phyloP scores from a whole-genome alignment of 2,113 vertebrate genomes.

The Porphyrio hochstetteri region DNA sequence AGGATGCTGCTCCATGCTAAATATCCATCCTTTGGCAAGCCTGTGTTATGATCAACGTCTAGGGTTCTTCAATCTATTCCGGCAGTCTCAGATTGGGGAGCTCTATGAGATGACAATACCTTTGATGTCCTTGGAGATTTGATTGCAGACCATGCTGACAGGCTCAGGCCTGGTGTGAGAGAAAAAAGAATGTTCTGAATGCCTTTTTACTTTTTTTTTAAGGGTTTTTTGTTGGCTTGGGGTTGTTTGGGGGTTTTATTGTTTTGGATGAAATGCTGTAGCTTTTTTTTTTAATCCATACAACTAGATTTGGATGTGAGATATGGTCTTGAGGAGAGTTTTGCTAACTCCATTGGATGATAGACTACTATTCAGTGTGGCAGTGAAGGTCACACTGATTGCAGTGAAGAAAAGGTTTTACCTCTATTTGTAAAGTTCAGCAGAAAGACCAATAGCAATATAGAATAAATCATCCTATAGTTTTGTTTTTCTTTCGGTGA shows the following conservation, averaged over 20 bases:
- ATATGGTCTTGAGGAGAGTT: not conserved
- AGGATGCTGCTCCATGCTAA: conserved; percentile 50
- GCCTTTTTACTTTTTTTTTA: not conserved
- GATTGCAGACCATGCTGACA: not conserved
- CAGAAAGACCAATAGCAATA: not conserved
- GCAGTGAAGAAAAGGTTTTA: not conserved
- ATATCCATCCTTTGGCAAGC: conserved; percentile 7
- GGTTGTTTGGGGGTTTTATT: not conserved
- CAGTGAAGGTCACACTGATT: not conserved
- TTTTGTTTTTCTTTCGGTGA: not conserved
- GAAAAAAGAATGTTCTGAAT: not conserved
- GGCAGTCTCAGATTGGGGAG: not conserved
- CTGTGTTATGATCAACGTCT: not conserved
- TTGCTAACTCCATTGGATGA: not conserved
- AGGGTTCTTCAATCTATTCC: not conserved
- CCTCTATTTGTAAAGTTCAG: conserved; percentile 15
- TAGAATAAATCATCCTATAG: not conserved
- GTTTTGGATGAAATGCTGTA: not conserved
- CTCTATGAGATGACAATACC: not conserved
- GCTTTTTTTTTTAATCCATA: not conserved
- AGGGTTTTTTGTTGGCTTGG: no score
- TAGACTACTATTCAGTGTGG: not conserved
- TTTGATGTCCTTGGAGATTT: not conserved
- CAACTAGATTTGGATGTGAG: not conserved
- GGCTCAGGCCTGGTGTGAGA: not conserved